phyloP scores from a whole-genome alignment of 2,113 vertebrate species.

The Gavialis gangeticus region DNA sequence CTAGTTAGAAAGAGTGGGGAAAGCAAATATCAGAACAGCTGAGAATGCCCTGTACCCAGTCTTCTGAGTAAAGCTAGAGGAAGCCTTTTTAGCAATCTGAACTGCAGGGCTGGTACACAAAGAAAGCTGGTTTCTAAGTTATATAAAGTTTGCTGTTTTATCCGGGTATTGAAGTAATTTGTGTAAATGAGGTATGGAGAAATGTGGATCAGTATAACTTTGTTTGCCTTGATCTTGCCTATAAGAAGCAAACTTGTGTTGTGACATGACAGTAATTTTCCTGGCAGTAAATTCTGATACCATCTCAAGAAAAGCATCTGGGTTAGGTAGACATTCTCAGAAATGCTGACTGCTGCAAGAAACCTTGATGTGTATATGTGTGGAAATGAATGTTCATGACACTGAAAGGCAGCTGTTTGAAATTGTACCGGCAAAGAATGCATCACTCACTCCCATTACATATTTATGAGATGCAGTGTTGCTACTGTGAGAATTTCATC shows the following conservation, averaged over 20 bases:
- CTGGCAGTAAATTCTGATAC: conserved; percentile 26
- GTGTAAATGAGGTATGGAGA: neutral
- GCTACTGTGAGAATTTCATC: conserved; percentile 34
- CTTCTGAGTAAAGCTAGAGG: neutral
- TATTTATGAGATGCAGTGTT: conserved; percentile 64
- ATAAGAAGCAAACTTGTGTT: conserved; percentile 17
- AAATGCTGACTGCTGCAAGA: conserved; percentile 28
- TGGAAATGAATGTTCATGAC: neutral
- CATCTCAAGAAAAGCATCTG: conserved; percentile 23
- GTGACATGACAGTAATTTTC: conserved; percentile 44
- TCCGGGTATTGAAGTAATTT: neutral
- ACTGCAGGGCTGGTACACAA: neutral
- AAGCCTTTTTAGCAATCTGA: neutral
- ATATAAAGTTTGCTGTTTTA: neutral
- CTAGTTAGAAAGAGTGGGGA: neutral
- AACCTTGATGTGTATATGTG: neutral
- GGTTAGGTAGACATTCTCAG: neutral
- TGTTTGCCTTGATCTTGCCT: conserved; percentile 4
- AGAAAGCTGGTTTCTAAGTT: neutral
- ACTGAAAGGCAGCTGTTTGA: neutral
- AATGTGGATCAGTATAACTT: conserved; percentile 9
- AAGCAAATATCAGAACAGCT: neutral
- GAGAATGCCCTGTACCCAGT: neutral
- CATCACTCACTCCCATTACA: neutral
- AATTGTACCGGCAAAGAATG: neutral